These are phyloP conservation scores for Cerastis leucographa DNA, from an alignment of 2,888 invertebrate species.

Conservation along the genomic window DNA sequence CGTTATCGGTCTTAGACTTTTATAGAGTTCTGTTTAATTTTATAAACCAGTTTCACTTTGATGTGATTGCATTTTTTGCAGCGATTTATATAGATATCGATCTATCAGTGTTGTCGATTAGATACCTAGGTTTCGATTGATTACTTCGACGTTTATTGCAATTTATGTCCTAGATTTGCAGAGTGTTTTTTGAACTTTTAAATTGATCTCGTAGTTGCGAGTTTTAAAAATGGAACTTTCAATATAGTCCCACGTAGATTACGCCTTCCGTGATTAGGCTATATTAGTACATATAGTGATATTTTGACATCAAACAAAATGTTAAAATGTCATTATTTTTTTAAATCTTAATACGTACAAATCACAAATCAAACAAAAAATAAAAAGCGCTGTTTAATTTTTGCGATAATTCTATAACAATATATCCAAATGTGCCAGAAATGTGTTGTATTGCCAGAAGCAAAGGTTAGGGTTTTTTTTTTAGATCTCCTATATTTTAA, in stretches of 20 bases:
- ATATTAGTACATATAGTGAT: not conserved
- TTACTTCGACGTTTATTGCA: not conserved
- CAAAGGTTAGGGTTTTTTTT: not conserved
- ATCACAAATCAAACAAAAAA: not conserved
- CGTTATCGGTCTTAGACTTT: constrained; percentile 40
- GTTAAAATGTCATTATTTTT: not conserved
- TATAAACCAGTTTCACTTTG: constrained; percentile 31
- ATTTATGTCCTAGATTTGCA: not conserved
- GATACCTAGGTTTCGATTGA: constrained; percentile 2
- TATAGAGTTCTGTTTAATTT: constrained; percentile 31
- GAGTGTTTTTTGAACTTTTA: not conserved
- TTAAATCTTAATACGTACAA: not conserved
- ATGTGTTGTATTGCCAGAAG: not conserved
- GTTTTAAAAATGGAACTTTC: not conserved
- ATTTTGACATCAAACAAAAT: not conserved
- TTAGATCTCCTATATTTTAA: not conserved
- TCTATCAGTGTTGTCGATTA: constrained; percentile 17
- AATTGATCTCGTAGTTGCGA: constrained; percentile 13
- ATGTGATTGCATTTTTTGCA: constrained; percentile 23
- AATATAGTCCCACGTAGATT: not conserved
- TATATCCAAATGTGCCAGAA: not conserved
- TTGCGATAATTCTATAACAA: not conserved
- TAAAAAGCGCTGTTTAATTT: not conserved
- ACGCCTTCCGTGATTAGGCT: not conserved
- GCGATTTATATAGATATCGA: constrained; percentile 13